Percentiles rank a stretch among this genome's conserved stretches.
These are phyloP conservation scores for Volucella inanis DNA, from an alignment of 2,888 invertebrate species.

Conservation along the genomic window DNA sequence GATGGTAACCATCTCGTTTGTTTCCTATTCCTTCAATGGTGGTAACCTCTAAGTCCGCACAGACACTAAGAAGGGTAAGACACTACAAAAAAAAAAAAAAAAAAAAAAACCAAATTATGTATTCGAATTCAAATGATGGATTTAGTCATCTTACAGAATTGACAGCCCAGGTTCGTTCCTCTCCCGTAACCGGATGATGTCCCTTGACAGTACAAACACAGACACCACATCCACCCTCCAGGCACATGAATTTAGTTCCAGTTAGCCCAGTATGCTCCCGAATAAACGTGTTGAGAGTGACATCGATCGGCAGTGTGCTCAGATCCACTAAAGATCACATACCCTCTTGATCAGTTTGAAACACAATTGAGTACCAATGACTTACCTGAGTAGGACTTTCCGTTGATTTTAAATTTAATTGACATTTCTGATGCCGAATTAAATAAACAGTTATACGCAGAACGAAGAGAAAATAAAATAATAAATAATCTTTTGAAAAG, in stretches of 20 bases:
- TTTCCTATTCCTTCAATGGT: constrained; percentile 90
- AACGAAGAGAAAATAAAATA: background rate
- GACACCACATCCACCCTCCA: constrained; percentile 88
- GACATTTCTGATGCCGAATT: constrained; percentile 72
- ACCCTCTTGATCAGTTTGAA: background rate
- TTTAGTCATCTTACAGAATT: constrained; percentile 85
- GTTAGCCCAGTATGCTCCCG: constrained; percentile 85
- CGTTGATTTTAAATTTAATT: constrained; percentile 66
- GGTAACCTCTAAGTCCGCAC: constrained; percentile 87
- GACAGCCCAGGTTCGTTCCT: constrained; percentile 84
- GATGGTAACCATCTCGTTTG: constrained; percentile 86
- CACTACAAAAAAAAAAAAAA: constrained; percentile 83
- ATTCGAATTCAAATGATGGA: background rate
- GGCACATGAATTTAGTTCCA: constrained; percentile 88
- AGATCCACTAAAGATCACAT: constrained; percentile 76
- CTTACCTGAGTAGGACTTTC: constrained; percentile 54
- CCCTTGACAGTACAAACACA: constrained; percentile 84
- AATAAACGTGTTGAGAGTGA: constrained; percentile 86
- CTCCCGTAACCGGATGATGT: constrained; percentile 76
- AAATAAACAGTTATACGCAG: constrained; percentile 18
- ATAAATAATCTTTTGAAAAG: constrained; percentile 1
- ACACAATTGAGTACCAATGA: background rate
- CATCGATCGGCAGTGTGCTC: constrained; percentile 81
- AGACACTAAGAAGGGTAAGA: constrained; percentile 86
- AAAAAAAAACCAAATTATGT: background rate